Conservation (phyloP, 2,113 vertebrate species). For the Myiozetetes cayanensis region DNA sequence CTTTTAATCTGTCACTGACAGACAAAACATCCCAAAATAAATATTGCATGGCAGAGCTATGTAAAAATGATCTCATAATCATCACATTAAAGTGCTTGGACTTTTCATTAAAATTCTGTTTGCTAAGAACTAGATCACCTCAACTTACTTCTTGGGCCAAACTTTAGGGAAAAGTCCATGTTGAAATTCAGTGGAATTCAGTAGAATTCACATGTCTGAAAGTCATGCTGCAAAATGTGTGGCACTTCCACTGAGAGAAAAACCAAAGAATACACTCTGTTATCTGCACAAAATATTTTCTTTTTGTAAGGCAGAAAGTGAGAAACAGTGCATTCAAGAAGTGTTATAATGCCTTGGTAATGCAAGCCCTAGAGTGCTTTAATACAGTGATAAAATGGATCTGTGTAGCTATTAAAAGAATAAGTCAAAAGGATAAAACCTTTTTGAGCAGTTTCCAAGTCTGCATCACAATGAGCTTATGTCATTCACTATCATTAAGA, state of each 20-base stretch:
- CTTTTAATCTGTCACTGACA: neutral
- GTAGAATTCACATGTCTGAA: neutral
- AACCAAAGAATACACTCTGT: neutral
- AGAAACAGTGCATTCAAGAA: neutral
- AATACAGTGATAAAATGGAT: neutral
- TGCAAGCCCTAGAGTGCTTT: neutral
- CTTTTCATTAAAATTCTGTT: neutral
- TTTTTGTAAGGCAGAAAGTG: neutral
- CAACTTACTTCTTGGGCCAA: neutral
- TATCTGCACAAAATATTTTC: neutral
- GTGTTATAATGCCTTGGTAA: neutral
- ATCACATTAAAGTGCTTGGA: accelerated
- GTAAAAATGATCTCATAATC: neutral
- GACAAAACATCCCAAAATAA: neutral
- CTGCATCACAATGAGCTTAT: neutral
- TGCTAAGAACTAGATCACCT: neutral
- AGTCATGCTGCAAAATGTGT: neutral
- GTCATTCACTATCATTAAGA: neutral
- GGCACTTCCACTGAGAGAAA: neutral
- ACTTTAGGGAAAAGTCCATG: accelerated
- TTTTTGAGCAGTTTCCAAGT: constrained; percentile 31
- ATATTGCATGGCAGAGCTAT: accelerated
- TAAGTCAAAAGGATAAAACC: neutral
- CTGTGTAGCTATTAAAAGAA: constrained; percentile 19
- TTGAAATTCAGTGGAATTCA: neutral